A percentile compares a stretch with the other conserved stretches of the same genome.
Conservation (phyloP, 2,888 invertebrate genomes). For the Charanyca ferruginea region DNA sequence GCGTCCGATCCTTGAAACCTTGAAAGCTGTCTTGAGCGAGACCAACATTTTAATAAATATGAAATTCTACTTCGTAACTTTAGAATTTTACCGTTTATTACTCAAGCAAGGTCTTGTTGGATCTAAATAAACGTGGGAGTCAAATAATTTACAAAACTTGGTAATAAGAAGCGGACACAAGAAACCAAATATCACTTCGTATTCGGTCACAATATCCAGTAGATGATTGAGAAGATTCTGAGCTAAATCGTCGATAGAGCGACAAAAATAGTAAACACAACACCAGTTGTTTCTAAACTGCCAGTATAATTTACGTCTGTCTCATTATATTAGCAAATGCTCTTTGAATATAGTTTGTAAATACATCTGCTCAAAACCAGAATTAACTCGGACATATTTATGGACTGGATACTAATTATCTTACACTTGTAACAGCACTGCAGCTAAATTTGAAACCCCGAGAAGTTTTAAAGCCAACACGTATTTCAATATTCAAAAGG, state of each 20-base stretch:
- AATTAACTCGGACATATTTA: slow-evolving; percentile 75
- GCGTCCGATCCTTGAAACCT: slow-evolving; percentile 68
- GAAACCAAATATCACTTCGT: not conserved
- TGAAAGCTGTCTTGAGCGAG: slow-evolving; percentile 59
- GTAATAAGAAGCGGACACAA: not conserved
- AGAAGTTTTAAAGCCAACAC: slow-evolving; percentile 74
- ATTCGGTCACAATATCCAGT: not conserved
- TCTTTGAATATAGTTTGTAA: slow-evolving; percentile 51
- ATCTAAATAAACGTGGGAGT: slow-evolving; percentile 7
- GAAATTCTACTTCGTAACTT: slow-evolving; percentile 33
- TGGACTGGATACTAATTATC: slow-evolving; percentile 78
- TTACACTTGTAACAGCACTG: slow-evolving; percentile 70
- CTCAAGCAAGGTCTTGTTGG: slow-evolving; percentile 27
- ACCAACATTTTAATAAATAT: slow-evolving; percentile 53
- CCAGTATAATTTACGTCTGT: slow-evolving; percentile 32
- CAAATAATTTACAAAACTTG: not conserved
- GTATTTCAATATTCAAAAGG: slow-evolving; percentile 61
- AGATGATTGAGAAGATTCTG: slow-evolving; percentile 2
- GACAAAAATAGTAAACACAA: not conserved
- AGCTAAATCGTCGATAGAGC: not conserved
- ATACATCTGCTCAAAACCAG: slow-evolving; percentile 51
- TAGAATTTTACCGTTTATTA: slow-evolving; percentile 30
- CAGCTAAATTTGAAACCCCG: slow-evolving; percentile 77
- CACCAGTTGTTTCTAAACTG: slow-evolving; percentile 34
- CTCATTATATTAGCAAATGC: slow-evolving; percentile 40